Evolutionary conservation across 2,888 invertebrate genomes (phyloP), one percentile per base, ranked within the genome.

Genomic region (Nezara viridula): DNA sequence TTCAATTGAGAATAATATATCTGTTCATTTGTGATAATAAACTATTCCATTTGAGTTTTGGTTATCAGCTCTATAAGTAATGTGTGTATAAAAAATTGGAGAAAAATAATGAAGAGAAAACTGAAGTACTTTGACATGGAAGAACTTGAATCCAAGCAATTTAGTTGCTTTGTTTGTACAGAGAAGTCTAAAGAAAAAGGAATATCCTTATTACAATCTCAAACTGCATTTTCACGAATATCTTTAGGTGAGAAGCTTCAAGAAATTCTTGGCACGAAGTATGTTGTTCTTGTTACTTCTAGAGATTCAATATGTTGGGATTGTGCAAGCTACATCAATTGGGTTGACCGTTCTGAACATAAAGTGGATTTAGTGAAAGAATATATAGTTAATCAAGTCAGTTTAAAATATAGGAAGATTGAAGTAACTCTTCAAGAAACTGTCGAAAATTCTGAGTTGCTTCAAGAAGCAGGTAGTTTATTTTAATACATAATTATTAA

Each of bases 161-260:
- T 27, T 27, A 73, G 86, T 21, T 91, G 91, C 50, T 91, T 90
- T 81, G 85, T 91, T 44, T 91, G 91, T 81, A 86, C 66, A 44
- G 55, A 88, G n/a, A 85, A 89, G 49, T 85, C 55, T n/a, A 47
- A 32, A 14, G 91, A 91, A 24, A 90, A 88, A 88, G 91, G 91
- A 14, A 87, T 91, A 21, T 89, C 90, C 14, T 88, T 91, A 21
- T 66, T 91, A n/a, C 50, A 88, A 27, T 89, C 88, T 27, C 89
- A 90, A 47, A 91, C 91, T 37, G 90, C 90, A 9, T 90, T 90
- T 85, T 91, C 91, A 3, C 60, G 89, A 21, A 89, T 91, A 40
- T 89, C 90, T 73, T 52, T 91, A 81, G 91, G 91, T 27, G 89
- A 90, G 60, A 90, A 90, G 44, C 89, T 91, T 24, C 91, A 91